phyloP scores from a whole-genome alignment of 2,888 invertebrate genomes.

The Ennomos erosarius region DNA sequence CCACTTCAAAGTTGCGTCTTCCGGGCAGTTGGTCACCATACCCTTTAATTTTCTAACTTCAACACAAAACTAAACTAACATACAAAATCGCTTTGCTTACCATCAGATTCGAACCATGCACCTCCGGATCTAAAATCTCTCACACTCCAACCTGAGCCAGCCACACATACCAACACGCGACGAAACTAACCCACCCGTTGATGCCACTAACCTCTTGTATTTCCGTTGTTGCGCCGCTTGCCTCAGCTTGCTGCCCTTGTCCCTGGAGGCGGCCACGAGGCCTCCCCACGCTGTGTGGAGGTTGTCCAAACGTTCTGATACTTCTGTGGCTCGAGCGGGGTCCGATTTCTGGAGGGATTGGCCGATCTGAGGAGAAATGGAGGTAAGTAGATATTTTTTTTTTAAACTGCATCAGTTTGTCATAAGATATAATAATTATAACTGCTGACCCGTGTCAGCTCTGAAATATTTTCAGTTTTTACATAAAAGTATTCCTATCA shows the following conservation, averaged over 20 bases:
- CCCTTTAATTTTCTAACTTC: too few relatives aligned
- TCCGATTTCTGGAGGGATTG: constrained; percentile 76
- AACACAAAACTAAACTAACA: too few relatives aligned
- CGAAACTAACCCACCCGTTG: not conserved
- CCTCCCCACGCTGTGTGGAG: constrained; percentile 95
- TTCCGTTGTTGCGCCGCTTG: constrained; percentile 95
- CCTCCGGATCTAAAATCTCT: too few relatives aligned
- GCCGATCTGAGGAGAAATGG: constrained; percentile 62
- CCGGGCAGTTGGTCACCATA: too few relatives aligned
- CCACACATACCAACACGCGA: constrained; percentile 37
- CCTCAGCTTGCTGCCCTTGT: constrained; percentile 90
- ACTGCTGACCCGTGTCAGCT: too few relatives aligned
- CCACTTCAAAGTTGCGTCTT: too few relatives aligned
- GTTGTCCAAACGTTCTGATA: constrained; percentile 91
- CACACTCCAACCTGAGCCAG: not conserved
- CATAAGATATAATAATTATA: too few relatives aligned
- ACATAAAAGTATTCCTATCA: too few relatives aligned
- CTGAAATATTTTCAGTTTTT: too few relatives aligned
- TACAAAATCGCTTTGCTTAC: too few relatives aligned
- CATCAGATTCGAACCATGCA: too few relatives aligned
- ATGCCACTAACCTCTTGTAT: constrained; percentile 63
- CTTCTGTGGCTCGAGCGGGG: constrained; percentile 87
- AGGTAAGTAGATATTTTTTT: not conserved
- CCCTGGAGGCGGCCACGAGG: constrained; percentile 93
- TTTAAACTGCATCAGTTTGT: too few relatives aligned